Base-by-base conservation (phyloP, 2,888 invertebrate genomes). In the Brenthis hecate region DNA sequence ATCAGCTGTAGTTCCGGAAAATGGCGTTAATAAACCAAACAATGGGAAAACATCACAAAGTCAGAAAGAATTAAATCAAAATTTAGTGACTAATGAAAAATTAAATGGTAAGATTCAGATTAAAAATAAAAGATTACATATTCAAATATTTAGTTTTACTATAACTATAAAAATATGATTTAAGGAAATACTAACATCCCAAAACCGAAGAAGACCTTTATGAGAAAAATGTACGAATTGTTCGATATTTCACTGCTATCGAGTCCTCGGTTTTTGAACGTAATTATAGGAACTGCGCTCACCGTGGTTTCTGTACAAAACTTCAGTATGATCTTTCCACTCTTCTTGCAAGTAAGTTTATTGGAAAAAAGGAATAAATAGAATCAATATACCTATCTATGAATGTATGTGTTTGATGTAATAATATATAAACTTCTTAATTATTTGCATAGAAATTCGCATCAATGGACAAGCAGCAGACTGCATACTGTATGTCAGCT, bases 401-500 rank as follows among this genome's bases (percentile, higher is more conserved):
- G 2, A 23, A 28, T 28, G 28, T 28, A 28, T 5, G 28, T 28
- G 0, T 43, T 43, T 51, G 23, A n/a, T 14, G 6, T 11, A 51
- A 53, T n/a, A 56, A 36, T 47, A 62, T 71, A 67, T n/a, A 65
- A 28, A 67, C 23, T 51, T 71, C 16, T 19, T 65, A 28, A 43
- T 54, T 69, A 73, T 87, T 43, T 80, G 6, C 82, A 28, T 28
- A 92, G 92, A 88, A 91, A 81, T 82, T 80, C 28, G 92, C 89
- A 13, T 68, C 70, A 3, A 80, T 92, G 84, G 79, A 86, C 74
- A 92, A 90, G 73, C 84, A 92, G 60, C 88, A 95, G 74, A 94
- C 95, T 3, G 95, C 96, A 1, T 86, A 88, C 55, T 95, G 96
- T 73, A 95, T 96, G 95, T 95, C 96, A n/a, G 92, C 94, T 0